Percentiles rank a stretch among this genome's conserved stretches.
Conservation (phyloP, 1,140 invertebrate genomes). For the Drosophila neocordata region DNA sequence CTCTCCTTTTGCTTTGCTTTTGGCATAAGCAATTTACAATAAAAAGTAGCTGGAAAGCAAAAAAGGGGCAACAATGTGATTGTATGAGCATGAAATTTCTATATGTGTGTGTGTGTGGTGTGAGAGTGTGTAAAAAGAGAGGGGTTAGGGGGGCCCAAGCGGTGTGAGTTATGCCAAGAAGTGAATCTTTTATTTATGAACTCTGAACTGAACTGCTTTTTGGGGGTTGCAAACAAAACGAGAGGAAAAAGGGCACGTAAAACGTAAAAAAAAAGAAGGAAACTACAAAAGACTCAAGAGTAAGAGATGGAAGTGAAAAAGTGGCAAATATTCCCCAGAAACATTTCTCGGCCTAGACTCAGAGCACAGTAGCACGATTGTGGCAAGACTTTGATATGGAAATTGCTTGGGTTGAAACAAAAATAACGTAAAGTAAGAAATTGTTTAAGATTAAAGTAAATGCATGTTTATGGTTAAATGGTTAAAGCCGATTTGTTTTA, state of each 20-base stretch:
- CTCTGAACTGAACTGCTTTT: conserved; percentile 49
- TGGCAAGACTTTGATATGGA: conserved; percentile 68
- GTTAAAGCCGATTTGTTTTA: conserved; percentile 20
- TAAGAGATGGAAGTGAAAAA: too few relatives aligned
- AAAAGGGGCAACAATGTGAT: conserved; percentile 65
- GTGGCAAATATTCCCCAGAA: conserved; percentile 34
- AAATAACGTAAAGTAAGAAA: conserved; percentile 6
- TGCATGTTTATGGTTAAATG: neutral
- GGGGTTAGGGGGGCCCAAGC: neutral
- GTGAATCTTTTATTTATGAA: conserved; percentile 79
- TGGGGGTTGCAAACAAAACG: conserved; percentile 38
- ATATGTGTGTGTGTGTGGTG: conserved; percentile 22
- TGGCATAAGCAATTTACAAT: conserved; percentile 79
- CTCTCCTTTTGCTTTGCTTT: conserved; percentile 25
- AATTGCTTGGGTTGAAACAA: conserved; percentile 28
- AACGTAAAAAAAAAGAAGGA: conserved; percentile 42
- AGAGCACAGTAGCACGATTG: neutral
- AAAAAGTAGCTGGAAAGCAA: conserved; percentile 62
- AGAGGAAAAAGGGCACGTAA: conserved; percentile 45
- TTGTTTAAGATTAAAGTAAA: neutral
- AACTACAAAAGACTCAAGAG: conserved; percentile 48
- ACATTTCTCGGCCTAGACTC: conserved; percentile 12
- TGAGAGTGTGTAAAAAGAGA: neutral
- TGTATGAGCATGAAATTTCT: conserved; percentile 30
- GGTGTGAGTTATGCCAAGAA: conserved; percentile 35